Evolutionary conservation across 2,888 invertebrate genomes (phyloP).

Genomic region (Metacarcinus magister): DNA sequence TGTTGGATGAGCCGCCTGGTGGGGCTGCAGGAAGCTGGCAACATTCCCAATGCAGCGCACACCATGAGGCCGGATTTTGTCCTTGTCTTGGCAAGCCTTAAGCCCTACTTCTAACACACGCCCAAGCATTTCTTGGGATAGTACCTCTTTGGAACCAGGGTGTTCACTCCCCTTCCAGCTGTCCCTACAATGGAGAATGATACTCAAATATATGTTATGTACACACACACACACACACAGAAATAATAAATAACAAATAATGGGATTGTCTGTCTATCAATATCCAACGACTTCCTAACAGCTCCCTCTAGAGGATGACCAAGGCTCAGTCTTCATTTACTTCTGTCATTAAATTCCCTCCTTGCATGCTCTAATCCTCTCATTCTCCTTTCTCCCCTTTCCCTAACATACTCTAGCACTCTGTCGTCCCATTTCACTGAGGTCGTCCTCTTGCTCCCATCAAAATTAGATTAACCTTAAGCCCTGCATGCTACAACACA

Average conservation of each 20-base stretch:
- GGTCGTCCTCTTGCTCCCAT: too few relatives aligned
- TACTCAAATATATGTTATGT: neutral
- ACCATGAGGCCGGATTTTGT: constrained; percentile 79
- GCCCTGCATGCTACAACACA: too few relatives aligned
- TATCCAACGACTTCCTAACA: too few relatives aligned
- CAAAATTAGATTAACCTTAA: too few relatives aligned
- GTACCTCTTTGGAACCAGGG: constrained; percentile 40
- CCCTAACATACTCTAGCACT: too few relatives aligned
- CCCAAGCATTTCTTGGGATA: constrained; percentile 42
- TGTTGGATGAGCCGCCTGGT: constrained; percentile 36
- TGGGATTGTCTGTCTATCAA: too few relatives aligned
- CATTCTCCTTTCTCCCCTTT: too few relatives aligned
- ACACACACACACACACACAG: neutral
- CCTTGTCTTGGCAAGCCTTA: constrained; percentile 78
- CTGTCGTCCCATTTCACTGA: too few relatives aligned
- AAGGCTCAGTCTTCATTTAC: too few relatives aligned
- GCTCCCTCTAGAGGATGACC: too few relatives aligned
- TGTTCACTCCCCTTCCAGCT: constrained; percentile 54
- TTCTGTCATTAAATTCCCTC: too few relatives aligned
- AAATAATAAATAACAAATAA: neutral
- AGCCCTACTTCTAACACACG: constrained; percentile 76
- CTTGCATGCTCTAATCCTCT: too few relatives aligned
- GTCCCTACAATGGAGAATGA: neutral
- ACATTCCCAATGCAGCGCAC: constrained; percentile 80
- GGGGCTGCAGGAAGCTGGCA: constrained; percentile 67